Percentiles rank a stretch among this genome's conserved stretches.
These are phyloP conservation scores for Bembecia ichneumoniformis DNA, from an alignment of 2,888 invertebrate species.

Conservation along the genomic window DNA sequence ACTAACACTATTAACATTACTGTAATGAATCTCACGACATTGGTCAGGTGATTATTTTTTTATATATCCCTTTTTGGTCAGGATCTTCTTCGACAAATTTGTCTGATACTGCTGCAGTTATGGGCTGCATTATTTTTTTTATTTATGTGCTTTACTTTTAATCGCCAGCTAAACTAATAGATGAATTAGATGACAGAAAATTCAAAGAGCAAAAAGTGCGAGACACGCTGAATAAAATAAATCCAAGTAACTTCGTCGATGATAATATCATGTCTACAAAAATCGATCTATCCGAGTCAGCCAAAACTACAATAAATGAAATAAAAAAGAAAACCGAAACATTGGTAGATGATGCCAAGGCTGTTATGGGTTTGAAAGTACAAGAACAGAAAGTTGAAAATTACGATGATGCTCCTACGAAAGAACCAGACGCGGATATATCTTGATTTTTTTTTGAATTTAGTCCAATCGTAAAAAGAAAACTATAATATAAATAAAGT, in stretches of 20 bases:
- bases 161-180: slow-evolving; percentile 19
- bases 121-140: background rate
- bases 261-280: background rate
- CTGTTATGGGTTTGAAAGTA: background rate
- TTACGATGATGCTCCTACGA: background rate
- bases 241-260: background rate
- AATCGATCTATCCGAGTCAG: background rate
- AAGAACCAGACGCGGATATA: background rate
- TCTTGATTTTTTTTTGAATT: too few species aligned
- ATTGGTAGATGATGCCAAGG: background rate
- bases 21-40: too few species aligned
- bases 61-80: too few species aligned
- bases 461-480: too few species aligned
- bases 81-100: too few species aligned
- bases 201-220: slow-evolving; percentile 25
- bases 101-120: too few species aligned
- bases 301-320: background rate
- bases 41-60: too few species aligned
- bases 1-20: too few species aligned
- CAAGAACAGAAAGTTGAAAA: background rate
- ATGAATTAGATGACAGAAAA: slow-evolving; percentile 10
- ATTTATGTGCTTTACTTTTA: slow-evolving; percentile 1
- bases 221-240: background rate
- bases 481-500: too few species aligned
- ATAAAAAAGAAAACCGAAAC: background rate